Evolutionary conservation across 2,888 invertebrate genomes (phyloP).

Genomic region (Pyrocoelia pectoralis): DNA sequence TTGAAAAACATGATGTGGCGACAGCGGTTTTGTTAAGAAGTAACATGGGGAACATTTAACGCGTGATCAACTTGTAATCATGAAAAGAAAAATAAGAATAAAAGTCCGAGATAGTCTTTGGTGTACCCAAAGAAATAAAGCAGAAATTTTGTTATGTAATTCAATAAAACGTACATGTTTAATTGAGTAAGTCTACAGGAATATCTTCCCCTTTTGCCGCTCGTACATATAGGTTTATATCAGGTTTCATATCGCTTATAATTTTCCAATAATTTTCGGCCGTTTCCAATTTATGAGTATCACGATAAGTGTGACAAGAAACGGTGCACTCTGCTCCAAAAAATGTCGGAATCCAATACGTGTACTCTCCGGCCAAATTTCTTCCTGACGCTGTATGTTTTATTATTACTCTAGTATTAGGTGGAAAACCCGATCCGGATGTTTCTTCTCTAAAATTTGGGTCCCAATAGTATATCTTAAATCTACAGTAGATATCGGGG

Average conservation of each 20-base stretch:
- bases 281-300: constrained; percentile 45
- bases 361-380: constrained; percentile 52
- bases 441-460: constrained; percentile 50
- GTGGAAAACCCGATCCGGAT: constrained; percentile 48
- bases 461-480: constrained; percentile 55
- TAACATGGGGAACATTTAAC: too few species aligned
- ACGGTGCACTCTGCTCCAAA: constrained; percentile 53
- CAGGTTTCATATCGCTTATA: constrained; percentile 23
- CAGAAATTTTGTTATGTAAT: too few species aligned
- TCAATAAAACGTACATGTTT: too few species aligned
- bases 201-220: constrained; percentile 54
- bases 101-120: too few species aligned
- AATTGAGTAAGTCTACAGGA: constrained; percentile 46
- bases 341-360: constrained; percentile 53
- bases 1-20: too few species aligned
- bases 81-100: too few species aligned
- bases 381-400: constrained; percentile 54
- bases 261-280: constrained; percentile 48
- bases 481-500: constrained; percentile 56
- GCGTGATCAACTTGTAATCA: too few species aligned
- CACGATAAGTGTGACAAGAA: constrained; percentile 43
- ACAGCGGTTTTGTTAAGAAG: too few species aligned
- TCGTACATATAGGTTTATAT: constrained; percentile 49
- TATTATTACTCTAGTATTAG: constrained; percentile 52
- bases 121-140: too few species aligned